A percentile compares a stretch with the other conserved stretches of the same genome.
phyloP scores from a whole-genome alignment of 2,113 vertebrate species.

The Catharus minimus region DNA sequence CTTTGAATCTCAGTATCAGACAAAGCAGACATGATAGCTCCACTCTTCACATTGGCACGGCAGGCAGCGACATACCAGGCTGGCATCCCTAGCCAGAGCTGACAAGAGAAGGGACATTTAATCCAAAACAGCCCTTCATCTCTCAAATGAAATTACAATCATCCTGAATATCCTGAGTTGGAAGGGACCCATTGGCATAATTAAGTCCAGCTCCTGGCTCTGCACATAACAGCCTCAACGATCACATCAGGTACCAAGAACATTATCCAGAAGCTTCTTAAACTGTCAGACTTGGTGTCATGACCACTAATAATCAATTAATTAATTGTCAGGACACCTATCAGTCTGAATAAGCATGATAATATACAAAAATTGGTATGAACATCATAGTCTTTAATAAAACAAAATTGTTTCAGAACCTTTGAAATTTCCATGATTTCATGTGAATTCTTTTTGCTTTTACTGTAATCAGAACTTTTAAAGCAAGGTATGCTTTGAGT shows the following conservation, averaged over 20 bases:
- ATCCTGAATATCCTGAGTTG: neutral
- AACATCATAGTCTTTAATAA: neutral
- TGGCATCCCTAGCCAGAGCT: conserved; percentile 98
- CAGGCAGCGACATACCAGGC: conserved; percentile 98
- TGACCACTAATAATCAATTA: neutral
- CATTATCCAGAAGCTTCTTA: neutral
- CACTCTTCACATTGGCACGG: conserved; percentile 96
- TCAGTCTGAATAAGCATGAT: neutral
- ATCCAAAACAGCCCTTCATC: neutral
- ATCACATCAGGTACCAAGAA: neutral
- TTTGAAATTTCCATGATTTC: neutral
- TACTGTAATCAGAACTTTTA: neutral
- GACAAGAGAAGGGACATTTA: neutral
- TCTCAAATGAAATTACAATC: neutral
- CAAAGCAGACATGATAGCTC: conserved; percentile 97
- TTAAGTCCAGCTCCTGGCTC: neutral
- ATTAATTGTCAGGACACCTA: neutral
- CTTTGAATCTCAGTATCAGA: conserved; percentile 98
- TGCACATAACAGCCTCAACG: neutral
- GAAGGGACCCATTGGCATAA: neutral
- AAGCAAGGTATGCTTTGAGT: neutral
- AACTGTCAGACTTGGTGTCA: neutral
- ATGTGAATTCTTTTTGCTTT: neutral
- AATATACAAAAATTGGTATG: neutral
- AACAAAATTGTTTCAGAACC: neutral